Conservation (phyloP, 2,113 vertebrate genomes). For the Aegotheles bennettii region DNA sequence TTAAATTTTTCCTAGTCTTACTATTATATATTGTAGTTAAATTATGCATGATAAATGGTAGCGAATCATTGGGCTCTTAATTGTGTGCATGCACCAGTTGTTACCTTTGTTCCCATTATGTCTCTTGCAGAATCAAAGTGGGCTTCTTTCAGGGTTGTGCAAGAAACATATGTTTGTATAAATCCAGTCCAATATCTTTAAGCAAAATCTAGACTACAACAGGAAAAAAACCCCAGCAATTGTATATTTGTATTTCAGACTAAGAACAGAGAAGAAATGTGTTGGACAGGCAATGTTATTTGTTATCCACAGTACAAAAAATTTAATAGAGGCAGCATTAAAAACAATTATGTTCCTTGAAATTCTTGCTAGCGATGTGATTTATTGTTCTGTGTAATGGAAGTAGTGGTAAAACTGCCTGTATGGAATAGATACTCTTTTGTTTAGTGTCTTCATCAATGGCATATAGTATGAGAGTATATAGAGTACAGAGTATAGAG, state of each 20-base stretch:
- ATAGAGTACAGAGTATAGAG: no score
- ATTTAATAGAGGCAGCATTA: neutral
- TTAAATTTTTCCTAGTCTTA: neutral
- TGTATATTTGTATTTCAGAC: neutral
- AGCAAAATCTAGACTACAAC: neutral
- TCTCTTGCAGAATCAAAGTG: neutral
- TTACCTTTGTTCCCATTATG: neutral
- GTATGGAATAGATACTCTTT: neutral
- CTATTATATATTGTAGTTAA: neutral
- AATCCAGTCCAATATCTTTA: neutral
- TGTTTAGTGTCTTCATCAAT: neutral
- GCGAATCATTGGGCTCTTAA: neutral
- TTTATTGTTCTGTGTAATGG: neutral
- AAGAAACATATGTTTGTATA: neutral
- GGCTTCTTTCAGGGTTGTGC: neutral
- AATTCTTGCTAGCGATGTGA: neutral
- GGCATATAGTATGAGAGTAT: no score
- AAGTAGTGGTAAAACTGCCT: neutral
- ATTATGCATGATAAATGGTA: neutral
- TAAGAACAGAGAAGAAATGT: neutral
- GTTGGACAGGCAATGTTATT: neutral
- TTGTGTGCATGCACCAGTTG: neutral
- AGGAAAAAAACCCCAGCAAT: fast-evolving
- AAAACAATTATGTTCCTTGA: neutral
- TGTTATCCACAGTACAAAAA: neutral